Evolutionary conservation across 2,113 vertebrate species (phyloP).

Genomic region (Calonectris borealis): DNA sequence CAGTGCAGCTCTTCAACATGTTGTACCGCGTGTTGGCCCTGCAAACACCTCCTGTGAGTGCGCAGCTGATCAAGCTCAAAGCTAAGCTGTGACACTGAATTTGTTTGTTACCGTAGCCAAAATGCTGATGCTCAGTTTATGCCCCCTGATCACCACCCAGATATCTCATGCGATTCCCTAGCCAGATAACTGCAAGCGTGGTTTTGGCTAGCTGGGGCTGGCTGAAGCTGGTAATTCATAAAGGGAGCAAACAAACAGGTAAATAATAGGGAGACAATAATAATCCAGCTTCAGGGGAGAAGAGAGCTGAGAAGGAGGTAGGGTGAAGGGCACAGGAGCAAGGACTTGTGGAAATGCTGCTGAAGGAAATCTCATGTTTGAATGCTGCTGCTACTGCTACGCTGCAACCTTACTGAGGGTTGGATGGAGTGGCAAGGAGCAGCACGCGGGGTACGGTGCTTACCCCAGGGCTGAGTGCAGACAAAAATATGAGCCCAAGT

Average conservation of each 20-base stretch:
- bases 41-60: not conserved
- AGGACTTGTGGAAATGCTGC: not conserved
- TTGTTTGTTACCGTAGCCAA: not conserved
- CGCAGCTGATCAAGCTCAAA: not conserved
- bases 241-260: not conserved
- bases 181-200: not conserved
- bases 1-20: not conserved
- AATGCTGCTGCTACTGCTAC: fast-evolving
- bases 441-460: fast-evolving
- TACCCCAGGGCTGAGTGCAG: not conserved
- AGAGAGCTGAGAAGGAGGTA: not conserved
- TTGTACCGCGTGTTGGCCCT: not conserved
- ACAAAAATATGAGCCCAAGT: not conserved
- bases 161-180: not conserved
- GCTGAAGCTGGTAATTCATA: not conserved
- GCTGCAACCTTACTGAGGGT: not conserved
- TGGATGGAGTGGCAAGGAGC: not conserved
- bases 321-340: not conserved
- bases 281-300: not conserved
- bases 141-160: not conserved
- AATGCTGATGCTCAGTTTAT: not conserved
- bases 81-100: not conserved
- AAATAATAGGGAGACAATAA: not conserved
- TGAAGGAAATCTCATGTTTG: not conserved
- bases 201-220: not conserved